These are phyloP conservation scores for Chrosomus eos DNA, from an alignment of 2,797 vertebrate species.

Conservation along the genomic window DNA sequence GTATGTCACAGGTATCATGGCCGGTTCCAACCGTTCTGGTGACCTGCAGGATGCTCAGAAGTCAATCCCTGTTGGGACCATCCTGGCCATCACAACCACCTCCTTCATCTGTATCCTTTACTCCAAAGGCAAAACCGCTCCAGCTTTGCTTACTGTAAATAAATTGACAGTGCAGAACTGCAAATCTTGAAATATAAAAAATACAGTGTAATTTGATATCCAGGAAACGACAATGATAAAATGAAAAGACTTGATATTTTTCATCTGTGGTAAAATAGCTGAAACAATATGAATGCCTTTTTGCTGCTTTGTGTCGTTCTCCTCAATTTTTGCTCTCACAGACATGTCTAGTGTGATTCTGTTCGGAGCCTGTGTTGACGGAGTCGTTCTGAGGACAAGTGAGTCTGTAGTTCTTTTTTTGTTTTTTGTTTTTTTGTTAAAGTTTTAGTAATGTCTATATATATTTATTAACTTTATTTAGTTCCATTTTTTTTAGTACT, in stretches of 20 bases:
- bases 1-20: slow-evolving; percentile 90
- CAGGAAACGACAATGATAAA: neutral
- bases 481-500: no score
- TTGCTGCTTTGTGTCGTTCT: slow-evolving; percentile 17
- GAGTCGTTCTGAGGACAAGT: slow-evolving; percentile 96
- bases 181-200: slow-evolving; percentile 3
- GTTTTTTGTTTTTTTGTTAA: no score
- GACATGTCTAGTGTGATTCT: slow-evolving; percentile 79
- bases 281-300: neutral
- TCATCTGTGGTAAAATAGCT: slow-evolving; percentile 20
- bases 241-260: neutral
- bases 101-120: slow-evolving; percentile 96
- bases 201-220: slow-evolving; percentile 10
- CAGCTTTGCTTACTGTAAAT: neutral
- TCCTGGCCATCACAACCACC: slow-evolving; percentile 95
- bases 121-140: neutral
- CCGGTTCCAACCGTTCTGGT: slow-evolving; percentile 96
- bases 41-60: slow-evolving; percentile 96
- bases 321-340: slow-evolving; percentile 41
- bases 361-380: slow-evolving; percentile 96
- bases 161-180: slow-evolving; percentile 21
- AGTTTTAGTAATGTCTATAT: no score
- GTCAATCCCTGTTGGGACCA: slow-evolving; percentile 96
- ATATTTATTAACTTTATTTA: no score
- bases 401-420: slow-evolving; percentile 66